phyloP scores from a whole-genome alignment of 2,113 vertebrate species.

The Sprattus sprattus region DNA sequence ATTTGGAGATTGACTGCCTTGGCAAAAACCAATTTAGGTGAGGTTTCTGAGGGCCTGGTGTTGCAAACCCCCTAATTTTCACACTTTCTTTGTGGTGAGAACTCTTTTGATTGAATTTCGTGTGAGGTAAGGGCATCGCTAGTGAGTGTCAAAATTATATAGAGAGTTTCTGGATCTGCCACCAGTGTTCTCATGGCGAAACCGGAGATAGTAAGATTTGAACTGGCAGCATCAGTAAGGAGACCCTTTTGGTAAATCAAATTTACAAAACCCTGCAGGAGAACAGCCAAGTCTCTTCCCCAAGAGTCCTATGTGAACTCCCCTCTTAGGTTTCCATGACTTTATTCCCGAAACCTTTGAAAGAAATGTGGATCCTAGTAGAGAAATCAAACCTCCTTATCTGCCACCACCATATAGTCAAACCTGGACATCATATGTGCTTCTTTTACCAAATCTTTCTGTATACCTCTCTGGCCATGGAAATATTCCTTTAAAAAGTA shows the following conservation, averaged over 20 bases:
- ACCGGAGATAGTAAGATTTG: not conserved
- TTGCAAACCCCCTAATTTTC: not conserved
- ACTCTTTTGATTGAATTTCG: not conserved
- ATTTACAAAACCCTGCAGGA: not conserved
- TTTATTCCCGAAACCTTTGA: not conserved
- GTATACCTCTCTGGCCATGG: too few species aligned
- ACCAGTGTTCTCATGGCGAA: not conserved
- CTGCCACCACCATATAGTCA: not conserved
- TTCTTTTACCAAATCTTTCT: not conserved
- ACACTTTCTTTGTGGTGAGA: not conserved
- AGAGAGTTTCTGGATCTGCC: not conserved
- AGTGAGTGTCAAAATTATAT: not conserved
- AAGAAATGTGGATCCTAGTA: not conserved
- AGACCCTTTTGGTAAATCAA: not conserved
- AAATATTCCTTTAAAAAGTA: too few species aligned
- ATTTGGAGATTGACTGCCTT: not conserved
- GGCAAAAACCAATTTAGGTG: not conserved
- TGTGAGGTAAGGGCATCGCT: not conserved
- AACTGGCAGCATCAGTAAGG: not conserved
- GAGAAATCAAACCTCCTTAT: not conserved
- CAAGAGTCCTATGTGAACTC: not conserved
- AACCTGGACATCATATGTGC: not conserved
- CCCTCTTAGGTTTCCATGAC: not conserved
- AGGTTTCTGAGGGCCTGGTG: not conserved
- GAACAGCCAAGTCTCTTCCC: not conserved